phyloP scores from a whole-genome alignment of 2,113 vertebrate species.

The Dissostichus mawsoni region DNA sequence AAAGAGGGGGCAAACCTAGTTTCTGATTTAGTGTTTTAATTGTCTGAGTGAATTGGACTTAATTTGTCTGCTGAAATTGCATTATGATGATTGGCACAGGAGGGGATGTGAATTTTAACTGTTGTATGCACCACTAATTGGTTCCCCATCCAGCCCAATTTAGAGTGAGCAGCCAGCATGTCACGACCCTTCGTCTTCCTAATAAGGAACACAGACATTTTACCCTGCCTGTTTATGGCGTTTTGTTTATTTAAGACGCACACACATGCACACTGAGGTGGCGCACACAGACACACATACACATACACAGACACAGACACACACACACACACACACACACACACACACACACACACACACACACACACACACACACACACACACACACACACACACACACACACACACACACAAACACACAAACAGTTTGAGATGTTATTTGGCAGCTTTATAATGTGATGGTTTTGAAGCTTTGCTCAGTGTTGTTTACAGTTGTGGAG shows the following conservation, averaged over 20 bases:
- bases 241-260: slow-evolving; percentile 50
- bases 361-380: slow-evolving; percentile 9
- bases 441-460: slow-evolving; percentile 28
- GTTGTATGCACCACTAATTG: slow-evolving; percentile 67
- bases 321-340: neutral
- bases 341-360: neutral
- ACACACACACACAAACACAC: slow-evolving; percentile 6
- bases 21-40: slow-evolving; percentile 64
- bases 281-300: neutral
- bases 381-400: slow-evolving; percentile 13
- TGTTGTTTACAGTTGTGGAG: slow-evolving; percentile 7
- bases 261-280: neutral
- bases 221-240: slow-evolving; percentile 39
- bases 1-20: neutral
- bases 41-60: slow-evolving; percentile 75
- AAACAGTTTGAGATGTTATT: slow-evolving; percentile 24
- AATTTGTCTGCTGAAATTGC: slow-evolving; percentile 75
- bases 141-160: slow-evolving; percentile 65
- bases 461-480: slow-evolving; percentile 29
- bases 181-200: slow-evolving; percentile 56
- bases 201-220: slow-evolving; percentile 69
- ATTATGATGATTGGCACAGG: slow-evolving; percentile 83
- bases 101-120: slow-evolving; percentile 63
- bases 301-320: neutral
- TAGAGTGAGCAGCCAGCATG: slow-evolving; percentile 52